phyloP scores from a whole-genome alignment of 2,113 vertebrate species.

The Harpagus bidentatus region DNA sequence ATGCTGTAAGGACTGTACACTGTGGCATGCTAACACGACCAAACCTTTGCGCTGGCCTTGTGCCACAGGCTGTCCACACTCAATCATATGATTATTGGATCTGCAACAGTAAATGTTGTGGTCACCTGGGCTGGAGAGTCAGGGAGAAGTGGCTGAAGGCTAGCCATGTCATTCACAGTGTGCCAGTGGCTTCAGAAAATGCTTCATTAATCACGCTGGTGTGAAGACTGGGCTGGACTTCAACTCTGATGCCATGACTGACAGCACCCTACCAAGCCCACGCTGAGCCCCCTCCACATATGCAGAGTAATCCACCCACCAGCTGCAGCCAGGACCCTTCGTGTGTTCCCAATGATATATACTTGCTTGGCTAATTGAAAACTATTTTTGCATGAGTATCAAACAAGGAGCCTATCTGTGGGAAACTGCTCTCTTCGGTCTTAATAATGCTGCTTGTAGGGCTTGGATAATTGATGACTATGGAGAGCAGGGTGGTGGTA shows the following conservation, averaged over 20 bases:
- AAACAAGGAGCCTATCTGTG: not conserved
- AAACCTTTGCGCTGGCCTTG: not conserved
- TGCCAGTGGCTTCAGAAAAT: not conserved
- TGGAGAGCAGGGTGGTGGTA: not conserved
- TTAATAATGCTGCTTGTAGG: not conserved
- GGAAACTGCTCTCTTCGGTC: not conserved
- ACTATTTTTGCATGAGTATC: not conserved
- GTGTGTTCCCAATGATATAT: not conserved
- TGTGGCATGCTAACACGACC: not conserved
- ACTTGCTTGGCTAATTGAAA: not conserved
- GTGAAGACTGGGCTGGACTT: not conserved
- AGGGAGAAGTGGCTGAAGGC: not conserved
- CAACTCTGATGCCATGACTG: not conserved
- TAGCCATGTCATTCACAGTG: not conserved
- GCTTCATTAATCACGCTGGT: not conserved
- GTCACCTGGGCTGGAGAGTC: not conserved
- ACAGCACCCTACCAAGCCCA: not conserved
- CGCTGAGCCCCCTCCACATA: rapidly evolving
- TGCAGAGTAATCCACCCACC: not conserved
- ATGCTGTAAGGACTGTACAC: not conserved
- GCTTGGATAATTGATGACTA: not conserved
- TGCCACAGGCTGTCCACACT: not conserved
- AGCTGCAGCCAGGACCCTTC: not conserved
- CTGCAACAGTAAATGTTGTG: not conserved
- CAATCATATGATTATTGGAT: not conserved